A percentile compares a stretch with the other conserved stretches of the same genome.
Evolutionary conservation across 1,140 invertebrate genomes (phyloP).

Genomic region (Neuroterus valhalla): DNA sequence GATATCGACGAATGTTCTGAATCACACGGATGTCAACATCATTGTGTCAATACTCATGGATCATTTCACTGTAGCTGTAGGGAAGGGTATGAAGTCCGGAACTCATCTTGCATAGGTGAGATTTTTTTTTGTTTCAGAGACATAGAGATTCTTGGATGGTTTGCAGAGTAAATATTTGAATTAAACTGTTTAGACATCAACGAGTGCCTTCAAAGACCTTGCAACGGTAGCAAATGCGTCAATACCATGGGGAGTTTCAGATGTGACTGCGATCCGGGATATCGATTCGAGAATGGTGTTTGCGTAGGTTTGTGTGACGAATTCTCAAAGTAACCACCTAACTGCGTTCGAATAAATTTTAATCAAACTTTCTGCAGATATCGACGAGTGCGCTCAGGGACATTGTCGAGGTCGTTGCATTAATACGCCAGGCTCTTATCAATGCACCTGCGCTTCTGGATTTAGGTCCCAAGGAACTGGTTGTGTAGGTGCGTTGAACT

Average conservation of each 20-base stretch:
- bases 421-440: conserved; percentile 76
- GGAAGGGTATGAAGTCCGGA: conserved; percentile 70
- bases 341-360: conserved; percentile 38
- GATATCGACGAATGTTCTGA: conserved; percentile 84
- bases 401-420: conserved; percentile 74
- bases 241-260: conserved; percentile 89
- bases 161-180: conserved; percentile 2
- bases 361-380: conserved; percentile 71
- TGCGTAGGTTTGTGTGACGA: conserved; percentile 77
- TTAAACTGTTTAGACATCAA: conserved; percentile 77
- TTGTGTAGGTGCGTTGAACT: conserved; percentile 77
- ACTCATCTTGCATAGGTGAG: conserved; percentile 61
- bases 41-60: conserved; percentile 86
- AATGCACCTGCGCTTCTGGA: conserved; percentile 82
- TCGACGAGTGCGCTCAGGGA: conserved; percentile 80
- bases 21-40: conserved; percentile 81
- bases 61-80: conserved; percentile 85
- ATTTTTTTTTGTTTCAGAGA: conserved; percentile 23
- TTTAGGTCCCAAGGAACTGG: conserved; percentile 77
- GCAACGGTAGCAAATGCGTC: conserved; percentile 81
- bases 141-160: conserved; percentile 11
- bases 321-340: conserved; percentile 33
- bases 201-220: conserved; percentile 79
- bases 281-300: conserved; percentile 75
- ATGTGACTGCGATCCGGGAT: conserved; percentile 87